Percentiles rank a stretch among this genome's conserved stretches.
phyloP scores from a whole-genome alignment of 2,797 vertebrate species.

The Micromesistius poutassou region DNA sequence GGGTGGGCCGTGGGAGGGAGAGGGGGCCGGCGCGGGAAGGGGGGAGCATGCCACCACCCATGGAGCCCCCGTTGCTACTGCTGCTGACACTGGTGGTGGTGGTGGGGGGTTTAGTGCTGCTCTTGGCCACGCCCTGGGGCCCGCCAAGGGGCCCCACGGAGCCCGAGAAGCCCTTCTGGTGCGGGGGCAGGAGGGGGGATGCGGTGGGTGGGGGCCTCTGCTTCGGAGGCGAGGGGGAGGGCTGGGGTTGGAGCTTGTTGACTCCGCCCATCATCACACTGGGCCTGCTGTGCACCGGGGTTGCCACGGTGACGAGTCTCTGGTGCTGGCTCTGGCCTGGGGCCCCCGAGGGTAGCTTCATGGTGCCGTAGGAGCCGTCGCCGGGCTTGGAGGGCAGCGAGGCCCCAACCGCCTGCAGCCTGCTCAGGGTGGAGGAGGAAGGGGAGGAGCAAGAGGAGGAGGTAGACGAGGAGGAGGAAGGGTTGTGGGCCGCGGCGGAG shows the following conservation, averaged over 20 bases:
- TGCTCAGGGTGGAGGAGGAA: slow-evolving; percentile 53
- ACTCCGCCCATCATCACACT: slow-evolving; percentile 35
- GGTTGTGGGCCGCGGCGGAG: slow-evolving; percentile 58
- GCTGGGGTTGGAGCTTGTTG: slow-evolving; percentile 57
- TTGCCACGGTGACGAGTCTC: slow-evolving; percentile 56
- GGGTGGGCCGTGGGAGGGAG: slow-evolving; percentile 43
- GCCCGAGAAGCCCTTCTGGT: slow-evolving; percentile 67
- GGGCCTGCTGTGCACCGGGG: slow-evolving; percentile 49
- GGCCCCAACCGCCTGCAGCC: slow-evolving; percentile 39
- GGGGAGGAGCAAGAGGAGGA: slow-evolving; percentile 58
- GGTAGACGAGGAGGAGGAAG: slow-evolving; percentile 68
- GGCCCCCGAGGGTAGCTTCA: slow-evolving; percentile 51
- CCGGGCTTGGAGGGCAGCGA: slow-evolving; percentile 45
- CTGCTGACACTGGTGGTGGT: slow-evolving; percentile 49
- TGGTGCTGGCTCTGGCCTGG: slow-evolving; percentile 54
- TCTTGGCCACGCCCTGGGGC: slow-evolving; percentile 49
- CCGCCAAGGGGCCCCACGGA: slow-evolving; percentile 47
- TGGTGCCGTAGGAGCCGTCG: slow-evolving; percentile 42
- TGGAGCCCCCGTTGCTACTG: not conserved
- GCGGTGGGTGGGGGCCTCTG: slow-evolving; percentile 73
- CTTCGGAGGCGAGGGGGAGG: slow-evolving; percentile 64
- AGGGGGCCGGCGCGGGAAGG: slow-evolving; percentile 45
- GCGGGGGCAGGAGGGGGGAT: slow-evolving; percentile 71
- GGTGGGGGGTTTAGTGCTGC: slow-evolving; percentile 44
- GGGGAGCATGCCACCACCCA: not conserved